Conservation (phyloP, 2,888 invertebrate genomes). For the Stegophylla sp. region DNA sequence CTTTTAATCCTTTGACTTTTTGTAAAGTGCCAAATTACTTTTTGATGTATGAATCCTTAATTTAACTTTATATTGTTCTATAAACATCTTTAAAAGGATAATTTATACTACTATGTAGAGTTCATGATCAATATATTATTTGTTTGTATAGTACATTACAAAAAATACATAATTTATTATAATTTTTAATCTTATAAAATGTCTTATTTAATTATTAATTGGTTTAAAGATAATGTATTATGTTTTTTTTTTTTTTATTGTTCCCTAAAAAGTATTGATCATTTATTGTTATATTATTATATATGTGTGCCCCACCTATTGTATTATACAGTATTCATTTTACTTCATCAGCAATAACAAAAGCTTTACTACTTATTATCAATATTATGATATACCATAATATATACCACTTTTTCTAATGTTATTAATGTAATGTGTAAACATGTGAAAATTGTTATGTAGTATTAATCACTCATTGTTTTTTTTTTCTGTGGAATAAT, state of each 20-base stretch:
- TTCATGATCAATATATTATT: background rate
- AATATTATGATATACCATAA: slow-evolving; percentile 17
- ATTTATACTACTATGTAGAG: background rate
- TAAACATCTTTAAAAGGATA: background rate
- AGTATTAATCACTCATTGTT: slow-evolving; percentile 31
- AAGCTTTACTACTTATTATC: slow-evolving; percentile 35
- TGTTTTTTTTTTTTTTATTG: slow-evolving; percentile 18
- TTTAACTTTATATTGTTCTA: background rate
- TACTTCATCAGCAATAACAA: background rate
- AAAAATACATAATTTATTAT: background rate
- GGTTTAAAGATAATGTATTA: background rate
- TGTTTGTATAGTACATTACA: background rate
- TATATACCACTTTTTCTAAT: slow-evolving; percentile 5
- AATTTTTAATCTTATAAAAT: slow-evolving; percentile 1
- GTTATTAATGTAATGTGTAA: slow-evolving; percentile 7
- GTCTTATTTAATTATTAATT: slow-evolving; percentile 12
- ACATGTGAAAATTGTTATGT: slow-evolving; percentile 32
- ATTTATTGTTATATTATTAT: slow-evolving; percentile 16
- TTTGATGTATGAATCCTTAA: background rate
- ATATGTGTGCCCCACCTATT: background rate
- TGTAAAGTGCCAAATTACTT: slow-evolving; percentile 44
- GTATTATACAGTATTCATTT: slow-evolving; percentile 13
- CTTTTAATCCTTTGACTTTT: slow-evolving; percentile 16
- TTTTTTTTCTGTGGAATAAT: slow-evolving; percentile 3
- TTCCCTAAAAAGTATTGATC: slow-evolving; percentile 15